A percentile compares a stretch with the other conserved stretches of the same genome.
Evolutionary conservation across 2,888 invertebrate species (phyloP).

Genomic region (Sphaerophoria rueppellii): DNA sequence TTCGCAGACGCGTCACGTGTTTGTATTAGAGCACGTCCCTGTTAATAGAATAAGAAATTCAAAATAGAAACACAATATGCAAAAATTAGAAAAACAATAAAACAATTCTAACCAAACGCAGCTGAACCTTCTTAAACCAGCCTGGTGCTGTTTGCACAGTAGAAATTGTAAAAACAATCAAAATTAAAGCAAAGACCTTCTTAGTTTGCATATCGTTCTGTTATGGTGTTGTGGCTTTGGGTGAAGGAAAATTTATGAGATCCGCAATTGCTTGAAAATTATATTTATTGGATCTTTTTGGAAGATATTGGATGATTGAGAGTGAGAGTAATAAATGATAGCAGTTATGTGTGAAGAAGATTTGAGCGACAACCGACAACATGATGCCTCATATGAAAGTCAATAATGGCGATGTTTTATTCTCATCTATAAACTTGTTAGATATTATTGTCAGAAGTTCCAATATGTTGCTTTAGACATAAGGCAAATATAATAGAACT

Average conservation of each 20-base stretch:
- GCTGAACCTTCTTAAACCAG: slow-evolving; percentile 54
- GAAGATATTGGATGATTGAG: too few species aligned
- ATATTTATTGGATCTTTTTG: too few species aligned
- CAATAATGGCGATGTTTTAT: too few species aligned
- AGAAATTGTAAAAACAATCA: slow-evolving; percentile 41
- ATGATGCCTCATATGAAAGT: too few species aligned
- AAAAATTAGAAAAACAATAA: background rate
- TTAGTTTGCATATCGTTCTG: background rate
- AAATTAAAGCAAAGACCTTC: slow-evolving; percentile 3
- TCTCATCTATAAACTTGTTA: too few species aligned
- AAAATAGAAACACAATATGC: background rate
- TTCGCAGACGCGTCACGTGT: slow-evolving; percentile 77
- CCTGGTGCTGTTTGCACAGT: slow-evolving; percentile 49
- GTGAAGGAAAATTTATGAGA: background rate
- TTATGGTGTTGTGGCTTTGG: background rate
- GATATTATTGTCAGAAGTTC: too few species aligned
- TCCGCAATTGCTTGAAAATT: too few species aligned
- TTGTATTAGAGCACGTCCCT: slow-evolving; percentile 75
- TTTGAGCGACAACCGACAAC: too few species aligned
- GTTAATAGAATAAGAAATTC: slow-evolving; percentile 33
- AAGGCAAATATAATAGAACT: too few species aligned
- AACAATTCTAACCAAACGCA: slow-evolving; percentile 41
- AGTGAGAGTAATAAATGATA: too few species aligned
- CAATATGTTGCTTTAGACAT: too few species aligned
- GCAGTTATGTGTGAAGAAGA: too few species aligned